Conservation (phyloP, 2,113 vertebrate species). For the Kobus ellipsiprymnus region DNA sequence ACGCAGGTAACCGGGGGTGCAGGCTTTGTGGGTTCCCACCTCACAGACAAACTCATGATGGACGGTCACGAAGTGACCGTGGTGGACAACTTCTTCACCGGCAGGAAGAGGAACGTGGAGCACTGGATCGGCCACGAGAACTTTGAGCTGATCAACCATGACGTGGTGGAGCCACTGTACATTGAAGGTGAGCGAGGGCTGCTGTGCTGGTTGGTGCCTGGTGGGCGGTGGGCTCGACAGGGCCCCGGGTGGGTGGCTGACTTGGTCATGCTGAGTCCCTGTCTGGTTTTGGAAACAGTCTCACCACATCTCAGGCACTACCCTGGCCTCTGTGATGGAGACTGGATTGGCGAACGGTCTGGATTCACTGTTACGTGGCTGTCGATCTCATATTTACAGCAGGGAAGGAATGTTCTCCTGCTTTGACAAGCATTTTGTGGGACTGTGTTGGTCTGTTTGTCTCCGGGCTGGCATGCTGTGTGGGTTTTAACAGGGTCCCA, state of each 20-base stretch:
- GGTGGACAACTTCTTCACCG: slow-evolving; percentile 99
- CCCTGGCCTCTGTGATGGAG: neutral
- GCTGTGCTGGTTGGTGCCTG: too few relatives aligned
- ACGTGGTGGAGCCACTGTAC: slow-evolving; percentile 98
- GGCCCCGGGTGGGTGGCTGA: neutral
- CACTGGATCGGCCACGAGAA: slow-evolving; percentile 99
- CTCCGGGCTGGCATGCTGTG: neutral
- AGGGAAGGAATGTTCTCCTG: neutral
- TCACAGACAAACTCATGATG: slow-evolving; percentile 99
- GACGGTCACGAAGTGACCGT: slow-evolving; percentile 99
- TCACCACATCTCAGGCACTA: rapidly evolving
- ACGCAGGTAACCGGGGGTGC: slow-evolving; percentile 96
- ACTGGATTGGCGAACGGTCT: rapidly evolving
- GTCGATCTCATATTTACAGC: neutral
- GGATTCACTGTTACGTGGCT: too few relatives aligned
- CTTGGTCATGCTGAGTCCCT: rapidly evolving
- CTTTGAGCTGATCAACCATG: slow-evolving; percentile 99
- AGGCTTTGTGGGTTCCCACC: slow-evolving; percentile 98
- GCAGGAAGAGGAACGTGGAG: slow-evolving; percentile 98
- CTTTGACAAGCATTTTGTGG: neutral
- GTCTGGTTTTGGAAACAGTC: neutral
- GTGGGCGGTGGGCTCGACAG: rapidly evolving
- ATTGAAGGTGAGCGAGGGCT: slow-evolving; percentile 91
- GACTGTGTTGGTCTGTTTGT: neutral
- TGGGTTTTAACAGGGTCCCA: neutral